Conservation (phyloP, 2,113 vertebrate genomes). For the Myiozetetes cayanensis region DNA sequence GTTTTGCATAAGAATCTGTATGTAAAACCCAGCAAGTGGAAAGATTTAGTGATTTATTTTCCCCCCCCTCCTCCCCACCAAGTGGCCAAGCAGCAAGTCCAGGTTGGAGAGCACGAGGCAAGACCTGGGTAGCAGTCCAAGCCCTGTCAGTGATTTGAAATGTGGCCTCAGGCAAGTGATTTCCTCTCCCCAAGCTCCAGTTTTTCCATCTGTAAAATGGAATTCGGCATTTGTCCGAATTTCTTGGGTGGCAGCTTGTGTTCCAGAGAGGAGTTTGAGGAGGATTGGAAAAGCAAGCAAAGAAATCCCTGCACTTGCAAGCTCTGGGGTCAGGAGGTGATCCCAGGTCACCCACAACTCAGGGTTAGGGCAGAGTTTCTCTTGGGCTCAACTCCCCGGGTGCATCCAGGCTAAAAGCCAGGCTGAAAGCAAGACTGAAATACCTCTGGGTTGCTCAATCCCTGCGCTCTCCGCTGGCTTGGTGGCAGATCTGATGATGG, state of each 20-base stretch:
- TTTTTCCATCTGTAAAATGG: neutral
- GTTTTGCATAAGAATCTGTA: conserved; percentile 37
- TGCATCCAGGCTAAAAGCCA: neutral
- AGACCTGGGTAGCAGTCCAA: neutral
- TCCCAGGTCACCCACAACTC: accelerated
- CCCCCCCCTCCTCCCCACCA: too few species aligned
- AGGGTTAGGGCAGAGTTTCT: neutral
- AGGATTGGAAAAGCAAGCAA: neutral
- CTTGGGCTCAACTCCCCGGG: neutral
- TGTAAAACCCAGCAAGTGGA: neutral
- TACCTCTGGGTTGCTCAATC: neutral
- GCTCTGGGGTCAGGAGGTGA: neutral
- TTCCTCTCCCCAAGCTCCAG: neutral
- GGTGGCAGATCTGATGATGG: neutral
- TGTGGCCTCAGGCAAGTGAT: neutral
- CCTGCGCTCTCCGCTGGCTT: neutral
- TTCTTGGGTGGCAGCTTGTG: neutral
- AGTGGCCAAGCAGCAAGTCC: neutral
- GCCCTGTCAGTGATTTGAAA: neutral
- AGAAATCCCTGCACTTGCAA: neutral
- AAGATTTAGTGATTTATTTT: neutral
- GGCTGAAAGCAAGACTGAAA: neutral
- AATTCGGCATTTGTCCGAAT: accelerated
- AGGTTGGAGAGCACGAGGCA: neutral
- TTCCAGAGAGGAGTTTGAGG: neutral